Evolutionary conservation across 1,140 invertebrate genomes (phyloP), one percentile per base, ranked within the genome.

Genomic region (Asbolus verrucosus): DNA sequence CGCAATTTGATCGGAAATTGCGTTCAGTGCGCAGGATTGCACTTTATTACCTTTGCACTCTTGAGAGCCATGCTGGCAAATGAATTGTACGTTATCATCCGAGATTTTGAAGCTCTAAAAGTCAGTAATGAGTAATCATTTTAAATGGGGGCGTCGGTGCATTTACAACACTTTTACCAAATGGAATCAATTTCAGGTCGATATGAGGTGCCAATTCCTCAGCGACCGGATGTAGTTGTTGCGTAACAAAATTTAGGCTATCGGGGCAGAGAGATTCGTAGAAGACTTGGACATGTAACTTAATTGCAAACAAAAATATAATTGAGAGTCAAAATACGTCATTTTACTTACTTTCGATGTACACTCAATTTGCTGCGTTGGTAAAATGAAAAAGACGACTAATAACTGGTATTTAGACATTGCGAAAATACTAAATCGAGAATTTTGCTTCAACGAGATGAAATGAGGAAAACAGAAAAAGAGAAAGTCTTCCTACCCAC

Each of bases 211-310:
- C 75, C 18, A 90, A 75, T 46, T 82, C 76, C 2, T 80, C 69
- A 77, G 87, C 84, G 0, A 85, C 78, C 3, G 82, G 79, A 6
- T 74, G 77, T 30, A 89, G 76, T 75, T 92, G 86, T 1, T 78
- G 73, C 0, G 65, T 82, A 60, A 93, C 86, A 75, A 93, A 95
- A 11, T 81, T 73, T 27, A 85, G 85, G 76, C 92, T 94, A 76
- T 93, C 92, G 0, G 89, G 89, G 77, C 94, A 96, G 0, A 94
- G 79, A 6, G 88, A 87, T 82, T 96, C 94, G 76, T 94, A 95
- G 73, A 91, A 93, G 43, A 95, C 67, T n/a, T 75, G 65, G 39
- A 80, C 69, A 16, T 74, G 69, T 46, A 80, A 43, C 74, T 80
- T 27, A 27, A 27, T 27, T 27, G 3, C 3, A 27, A 27, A 36